These are phyloP conservation scores for Caenorhabditis sulstoni DNA, from an alignment of 2,888 invertebrate genomes.

Conservation along the genomic window DNA sequence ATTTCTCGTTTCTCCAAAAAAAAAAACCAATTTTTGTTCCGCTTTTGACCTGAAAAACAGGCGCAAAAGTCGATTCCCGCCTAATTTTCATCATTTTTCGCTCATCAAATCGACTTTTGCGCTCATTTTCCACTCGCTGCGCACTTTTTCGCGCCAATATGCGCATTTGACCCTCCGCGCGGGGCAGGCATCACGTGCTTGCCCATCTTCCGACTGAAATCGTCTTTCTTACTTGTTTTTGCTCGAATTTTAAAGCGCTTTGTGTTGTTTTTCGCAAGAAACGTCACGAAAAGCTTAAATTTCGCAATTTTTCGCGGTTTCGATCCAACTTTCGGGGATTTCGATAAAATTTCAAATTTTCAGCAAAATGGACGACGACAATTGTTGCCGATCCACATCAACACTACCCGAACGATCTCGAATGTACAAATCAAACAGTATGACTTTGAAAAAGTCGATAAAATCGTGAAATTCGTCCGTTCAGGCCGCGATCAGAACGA, in stretches of 20 bases:
- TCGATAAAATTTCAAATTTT: not conserved
- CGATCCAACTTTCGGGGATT: too few relatives aligned
- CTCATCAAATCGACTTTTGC: too few relatives aligned
- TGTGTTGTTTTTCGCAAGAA: not conserved
- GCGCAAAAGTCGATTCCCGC: not conserved
- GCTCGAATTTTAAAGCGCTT: not conserved
- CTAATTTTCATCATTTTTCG: not conserved
- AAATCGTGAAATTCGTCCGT: not conserved
- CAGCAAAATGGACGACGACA: constrained; percentile 29
- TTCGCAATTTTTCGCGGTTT: not conserved
- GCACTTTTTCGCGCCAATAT: too few relatives aligned
- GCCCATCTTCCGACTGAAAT: too few relatives aligned
- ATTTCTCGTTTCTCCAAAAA: constrained; percentile 4
- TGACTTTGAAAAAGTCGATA: not conserved
- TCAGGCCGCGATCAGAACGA: constrained; percentile 36
- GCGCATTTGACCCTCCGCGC: too few relatives aligned
- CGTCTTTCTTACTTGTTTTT: not conserved
- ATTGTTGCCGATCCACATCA: too few relatives aligned
- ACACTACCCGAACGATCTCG: constrained; percentile 1
- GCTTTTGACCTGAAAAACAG: not conserved
- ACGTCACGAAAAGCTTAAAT: not conserved
- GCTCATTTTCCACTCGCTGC: too few relatives aligned
- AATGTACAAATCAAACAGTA: constrained; percentile 51
- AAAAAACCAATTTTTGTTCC: constrained; percentile 1
- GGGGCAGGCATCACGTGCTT: not conserved